Conservation (phyloP, 1,140 invertebrate genomes). For the Pseudomyrmex dendroicus region DNA sequence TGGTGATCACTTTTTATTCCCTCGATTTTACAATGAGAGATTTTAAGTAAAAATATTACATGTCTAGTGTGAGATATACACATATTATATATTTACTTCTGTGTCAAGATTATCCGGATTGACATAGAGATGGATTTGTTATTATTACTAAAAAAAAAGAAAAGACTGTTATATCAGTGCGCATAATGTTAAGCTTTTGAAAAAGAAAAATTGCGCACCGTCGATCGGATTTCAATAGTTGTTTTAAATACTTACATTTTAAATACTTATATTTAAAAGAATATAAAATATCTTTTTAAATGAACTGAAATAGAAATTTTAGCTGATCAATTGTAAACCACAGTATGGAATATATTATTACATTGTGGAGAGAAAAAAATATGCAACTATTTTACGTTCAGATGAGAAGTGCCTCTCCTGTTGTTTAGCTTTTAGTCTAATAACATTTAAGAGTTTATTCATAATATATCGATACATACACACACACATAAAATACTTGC, state of each 20-base stretch:
- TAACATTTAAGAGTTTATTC: constrained; percentile 60
- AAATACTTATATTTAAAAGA: constrained; percentile 13
- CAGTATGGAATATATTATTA: constrained; percentile 34
- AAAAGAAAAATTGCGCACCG: constrained; percentile 3
- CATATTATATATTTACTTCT: background rate
- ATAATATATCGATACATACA: background rate
- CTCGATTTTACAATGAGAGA: background rate
- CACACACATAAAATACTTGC: constrained; percentile 10
- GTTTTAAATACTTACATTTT: too few species aligned
- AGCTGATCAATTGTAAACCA: constrained; percentile 37
- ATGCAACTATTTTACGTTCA: constrained; percentile 67
- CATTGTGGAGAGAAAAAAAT: constrained; percentile 58
- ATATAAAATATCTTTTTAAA: constrained; percentile 26
- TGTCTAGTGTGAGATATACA: background rate
- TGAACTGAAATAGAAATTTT: background rate
- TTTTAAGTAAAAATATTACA: background rate
- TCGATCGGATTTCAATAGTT: background rate
- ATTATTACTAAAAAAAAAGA: constrained; percentile 67
- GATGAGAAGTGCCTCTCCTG: constrained; percentile 73
- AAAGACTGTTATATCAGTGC: constrained; percentile 68
- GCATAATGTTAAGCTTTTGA: constrained; percentile 69
- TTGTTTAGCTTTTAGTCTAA: constrained; percentile 72
- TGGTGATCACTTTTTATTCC: background rate
- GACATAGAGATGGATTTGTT: constrained; percentile 55
- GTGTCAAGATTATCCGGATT: background rate